Conservation (phyloP, 2,113 vertebrate species). For the Centropristis striata region DNA sequence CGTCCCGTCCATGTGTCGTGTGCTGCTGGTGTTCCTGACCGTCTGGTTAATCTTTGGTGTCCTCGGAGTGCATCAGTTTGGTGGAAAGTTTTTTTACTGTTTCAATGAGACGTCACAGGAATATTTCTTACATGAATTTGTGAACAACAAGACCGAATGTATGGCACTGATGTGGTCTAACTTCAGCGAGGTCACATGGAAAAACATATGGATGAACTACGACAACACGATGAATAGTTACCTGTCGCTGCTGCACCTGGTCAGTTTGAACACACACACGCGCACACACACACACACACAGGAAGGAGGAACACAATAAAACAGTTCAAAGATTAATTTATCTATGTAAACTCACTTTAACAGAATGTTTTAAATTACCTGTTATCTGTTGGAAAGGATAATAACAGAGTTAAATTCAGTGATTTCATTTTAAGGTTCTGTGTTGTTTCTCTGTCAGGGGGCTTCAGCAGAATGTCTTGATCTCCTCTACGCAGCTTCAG, state of each 20-base stretch:
- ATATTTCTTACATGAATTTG: constrained; percentile 16
- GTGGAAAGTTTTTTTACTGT: constrained; percentile 91
- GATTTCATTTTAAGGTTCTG: constrained; percentile 9
- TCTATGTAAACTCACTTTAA: no score
- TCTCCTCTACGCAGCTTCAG: constrained; percentile 91
- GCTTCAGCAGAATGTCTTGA: constrained; percentile 79
- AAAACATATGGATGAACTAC: constrained; percentile 88
- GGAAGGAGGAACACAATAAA: no score
- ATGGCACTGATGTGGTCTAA: constrained; percentile 36
- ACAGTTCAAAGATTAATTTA: no score
- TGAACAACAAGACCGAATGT: constrained; percentile 90
- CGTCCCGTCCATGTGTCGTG: constrained; percentile 90
- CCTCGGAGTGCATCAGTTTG: constrained; percentile 92
- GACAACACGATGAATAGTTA: constrained; percentile 92
- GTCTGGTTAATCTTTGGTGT: constrained; percentile 96
- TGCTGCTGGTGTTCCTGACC: constrained; percentile 90
- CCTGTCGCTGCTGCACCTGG: constrained; percentile 92
- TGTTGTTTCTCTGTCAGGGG: constrained; percentile 79
- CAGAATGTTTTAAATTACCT: no score
- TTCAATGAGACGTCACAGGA: constrained; percentile 87
- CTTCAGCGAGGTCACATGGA: constrained; percentile 83
- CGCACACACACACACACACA: neutral
- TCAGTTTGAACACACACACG: constrained; percentile 73
- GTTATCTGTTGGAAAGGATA: no score
- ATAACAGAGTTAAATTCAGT: neutral